phyloP scores from a whole-genome alignment of 2,797 vertebrate species.

The Platalea minor region DNA sequence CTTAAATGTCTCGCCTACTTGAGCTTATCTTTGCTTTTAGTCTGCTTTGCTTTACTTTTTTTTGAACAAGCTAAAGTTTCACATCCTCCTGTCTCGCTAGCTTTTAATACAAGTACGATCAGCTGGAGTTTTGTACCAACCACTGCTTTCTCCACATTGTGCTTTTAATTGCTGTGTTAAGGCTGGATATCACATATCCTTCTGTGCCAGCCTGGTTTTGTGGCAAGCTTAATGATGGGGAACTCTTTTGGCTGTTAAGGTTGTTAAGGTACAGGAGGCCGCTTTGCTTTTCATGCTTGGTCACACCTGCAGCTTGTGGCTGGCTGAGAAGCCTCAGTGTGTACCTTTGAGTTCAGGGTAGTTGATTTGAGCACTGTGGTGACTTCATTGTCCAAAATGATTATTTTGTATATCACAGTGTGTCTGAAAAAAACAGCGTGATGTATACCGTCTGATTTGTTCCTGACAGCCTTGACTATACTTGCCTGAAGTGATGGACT shows the following conservation, averaged over 20 bases:
- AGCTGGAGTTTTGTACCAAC: neutral
- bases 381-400: neutral
- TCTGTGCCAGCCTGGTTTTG: neutral
- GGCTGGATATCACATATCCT: neutral
- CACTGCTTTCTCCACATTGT: neutral
- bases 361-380: neutral
- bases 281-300: neutral
- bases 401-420: neutral
- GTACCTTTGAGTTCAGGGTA: neutral
- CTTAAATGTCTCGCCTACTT: neutral
- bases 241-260: neutral
- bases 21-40: slow-evolving; percentile 23
- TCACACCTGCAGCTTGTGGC: neutral
- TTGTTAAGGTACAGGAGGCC: neutral
- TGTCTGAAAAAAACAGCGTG: neutral
- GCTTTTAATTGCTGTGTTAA: neutral
- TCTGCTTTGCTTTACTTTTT: neutral
- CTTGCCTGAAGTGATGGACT: neutral
- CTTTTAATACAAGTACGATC: neutral
- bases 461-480: neutral
- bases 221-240: neutral
- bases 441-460: neutral
- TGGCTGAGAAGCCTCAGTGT: neutral
- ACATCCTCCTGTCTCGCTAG: neutral
- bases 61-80: neutral